Evolutionary conservation across 2,113 vertebrate species (phyloP).

Genomic region (Atlantisia rogersi): DNA sequence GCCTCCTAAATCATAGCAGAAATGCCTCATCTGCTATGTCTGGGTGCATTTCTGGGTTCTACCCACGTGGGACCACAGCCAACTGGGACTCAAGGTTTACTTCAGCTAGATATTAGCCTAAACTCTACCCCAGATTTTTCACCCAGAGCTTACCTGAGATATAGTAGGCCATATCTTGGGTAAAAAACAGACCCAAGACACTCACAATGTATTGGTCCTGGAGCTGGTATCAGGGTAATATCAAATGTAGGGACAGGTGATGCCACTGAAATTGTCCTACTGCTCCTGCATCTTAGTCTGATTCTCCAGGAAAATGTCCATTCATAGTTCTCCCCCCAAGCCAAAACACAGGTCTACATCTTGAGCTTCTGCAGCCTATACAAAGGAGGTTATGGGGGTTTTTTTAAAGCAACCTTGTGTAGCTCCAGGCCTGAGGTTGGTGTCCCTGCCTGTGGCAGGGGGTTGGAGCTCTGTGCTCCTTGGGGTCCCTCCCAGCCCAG

Average conservation of each 20-base stretch:
- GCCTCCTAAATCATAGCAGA: not conserved
- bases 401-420: too few species aligned
- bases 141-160: not conserved
- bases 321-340: not conserved
- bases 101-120: not conserved
- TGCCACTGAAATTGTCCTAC: not conserved
- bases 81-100: not conserved
- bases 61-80: not conserved
- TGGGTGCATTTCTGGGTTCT: not conserved
- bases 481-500: too few species aligned
- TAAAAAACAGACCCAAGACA: not conserved
- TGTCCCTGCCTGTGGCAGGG: too few species aligned
- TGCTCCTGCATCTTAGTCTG: not conserved
- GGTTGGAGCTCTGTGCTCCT: too few species aligned
- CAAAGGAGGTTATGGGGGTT: not conserved
- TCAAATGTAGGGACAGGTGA: fast-evolving
- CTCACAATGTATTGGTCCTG: not conserved
- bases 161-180: not conserved
- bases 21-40: not conserved
- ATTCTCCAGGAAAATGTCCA: not conserved
- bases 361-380: not conserved
- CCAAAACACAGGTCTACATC: not conserved
- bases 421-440: too few species aligned
- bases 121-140: not conserved
- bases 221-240: not conserved